These are phyloP conservation scores for Phoxinus dragarum DNA, from an alignment of 2,797 vertebrate genomes.

Conservation along the genomic window DNA sequence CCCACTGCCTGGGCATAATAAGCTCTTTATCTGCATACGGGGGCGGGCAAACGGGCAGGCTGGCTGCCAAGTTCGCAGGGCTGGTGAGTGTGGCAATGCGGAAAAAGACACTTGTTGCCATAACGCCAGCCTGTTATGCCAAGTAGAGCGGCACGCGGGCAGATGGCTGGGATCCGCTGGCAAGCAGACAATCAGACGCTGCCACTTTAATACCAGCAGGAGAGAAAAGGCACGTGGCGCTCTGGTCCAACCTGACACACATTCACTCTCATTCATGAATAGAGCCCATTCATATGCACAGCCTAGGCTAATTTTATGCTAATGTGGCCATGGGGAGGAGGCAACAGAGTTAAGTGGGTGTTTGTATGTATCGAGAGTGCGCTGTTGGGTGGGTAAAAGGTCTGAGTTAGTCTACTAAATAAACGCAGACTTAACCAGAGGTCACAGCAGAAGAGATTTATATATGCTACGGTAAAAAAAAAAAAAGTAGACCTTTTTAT, in stretches of 20 bases:
- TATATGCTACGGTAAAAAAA: background rate
- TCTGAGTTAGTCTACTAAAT: constrained; percentile 52
- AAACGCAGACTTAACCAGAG: constrained; percentile 50
- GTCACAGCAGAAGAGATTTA: constrained; percentile 12
- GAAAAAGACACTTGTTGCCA: constrained; percentile 85
- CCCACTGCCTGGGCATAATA: constrained; percentile 80
- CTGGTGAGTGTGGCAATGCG: constrained; percentile 80
- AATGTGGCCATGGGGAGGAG: constrained; percentile 65
- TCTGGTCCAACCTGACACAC: constrained; percentile 56
- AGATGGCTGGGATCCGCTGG: constrained; percentile 66
- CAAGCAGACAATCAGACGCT: constrained; percentile 69
- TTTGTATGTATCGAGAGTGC: constrained; percentile 50
- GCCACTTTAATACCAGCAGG: constrained; percentile 67
- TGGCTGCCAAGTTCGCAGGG: constrained; percentile 79
- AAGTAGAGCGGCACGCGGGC: constrained; percentile 59
- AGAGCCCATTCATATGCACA: constrained; percentile 74
- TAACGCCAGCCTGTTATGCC: constrained; percentile 77
- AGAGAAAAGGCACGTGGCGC: constrained; percentile 66
- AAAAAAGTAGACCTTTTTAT: constrained; percentile 27
- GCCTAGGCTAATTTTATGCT: constrained; percentile 76
- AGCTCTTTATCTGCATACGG: constrained; percentile 79
- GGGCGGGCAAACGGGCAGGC: constrained; percentile 73
- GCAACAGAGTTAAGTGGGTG: constrained; percentile 51
- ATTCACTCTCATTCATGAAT: constrained; percentile 73
- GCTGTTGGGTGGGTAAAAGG: constrained; percentile 21